Evolutionary conservation across 2,888 invertebrate species (phyloP).

Genomic region (Amphiduros pacificus): DNA sequence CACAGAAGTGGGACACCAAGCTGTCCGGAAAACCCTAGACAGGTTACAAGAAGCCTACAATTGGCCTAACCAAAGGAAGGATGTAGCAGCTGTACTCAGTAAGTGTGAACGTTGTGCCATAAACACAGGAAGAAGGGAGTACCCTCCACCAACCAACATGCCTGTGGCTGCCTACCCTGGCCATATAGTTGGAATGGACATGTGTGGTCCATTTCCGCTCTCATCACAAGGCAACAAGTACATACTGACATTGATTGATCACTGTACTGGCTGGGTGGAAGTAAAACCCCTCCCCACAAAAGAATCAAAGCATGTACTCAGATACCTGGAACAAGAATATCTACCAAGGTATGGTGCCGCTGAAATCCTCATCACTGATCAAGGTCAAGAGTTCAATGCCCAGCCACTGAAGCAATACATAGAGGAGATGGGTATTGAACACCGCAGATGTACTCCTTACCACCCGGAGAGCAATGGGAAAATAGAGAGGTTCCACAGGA

Average conservation of each 20-base stretch:
- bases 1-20: conserved; percentile 4
- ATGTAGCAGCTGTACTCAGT: neutral
- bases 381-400: conserved; percentile 1
- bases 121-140: neutral
- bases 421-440: neutral
- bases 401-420: neutral
- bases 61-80: conserved; percentile 2
- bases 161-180: conserved; percentile 3
- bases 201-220: conserved; percentile 6
- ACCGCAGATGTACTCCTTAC: neutral
- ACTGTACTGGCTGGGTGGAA: conserved; percentile 10
- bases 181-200: conserved; percentile 8
- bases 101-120: neutral
- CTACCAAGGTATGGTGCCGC: conserved; percentile 1
- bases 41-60: conserved; percentile 9
- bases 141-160: neutral
- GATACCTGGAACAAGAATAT: conserved; percentile 1
- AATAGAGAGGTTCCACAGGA: conserved; percentile 3
- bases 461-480: conserved; percentile 9
- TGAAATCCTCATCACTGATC: conserved; percentile 3
- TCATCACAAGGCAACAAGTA: conserved; percentile 5
- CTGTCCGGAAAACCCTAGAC: neutral
- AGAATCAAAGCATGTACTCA: neutral
- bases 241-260: conserved; percentile 3
- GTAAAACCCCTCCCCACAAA: conserved; percentile 8